Conservation (phyloP, 2,113 vertebrate species). For the Leiothrix lutea region DNA sequence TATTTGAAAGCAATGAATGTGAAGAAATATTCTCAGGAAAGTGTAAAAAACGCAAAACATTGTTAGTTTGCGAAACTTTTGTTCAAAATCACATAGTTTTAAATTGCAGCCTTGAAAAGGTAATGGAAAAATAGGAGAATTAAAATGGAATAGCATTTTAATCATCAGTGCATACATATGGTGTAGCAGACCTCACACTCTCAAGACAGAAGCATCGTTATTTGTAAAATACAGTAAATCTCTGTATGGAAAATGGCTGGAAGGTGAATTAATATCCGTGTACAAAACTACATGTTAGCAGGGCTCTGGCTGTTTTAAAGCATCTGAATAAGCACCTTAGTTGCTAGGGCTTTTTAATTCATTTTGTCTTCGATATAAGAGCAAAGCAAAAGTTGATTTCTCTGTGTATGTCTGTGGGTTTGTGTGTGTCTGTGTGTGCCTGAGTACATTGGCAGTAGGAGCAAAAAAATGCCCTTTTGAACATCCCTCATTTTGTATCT, state of each 20-base stretch:
- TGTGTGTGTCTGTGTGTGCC: background rate
- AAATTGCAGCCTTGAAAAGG: background rate
- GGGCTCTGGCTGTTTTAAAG: background rate
- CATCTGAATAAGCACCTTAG: background rate
- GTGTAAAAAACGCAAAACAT: background rate
- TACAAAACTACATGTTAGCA: background rate
- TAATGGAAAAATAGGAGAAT: background rate
- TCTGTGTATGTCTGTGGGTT: background rate
- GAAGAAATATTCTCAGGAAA: background rate
- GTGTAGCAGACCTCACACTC: background rate
- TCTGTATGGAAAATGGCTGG: background rate
- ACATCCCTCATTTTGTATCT: background rate
- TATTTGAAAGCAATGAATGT: background rate
- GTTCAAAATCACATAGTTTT: background rate
- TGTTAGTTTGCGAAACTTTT: background rate
- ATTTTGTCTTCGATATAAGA: background rate
- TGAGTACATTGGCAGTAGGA: background rate
- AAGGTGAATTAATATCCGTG: conserved; percentile 18
- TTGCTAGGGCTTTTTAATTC: background rate
- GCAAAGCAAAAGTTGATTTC: background rate
- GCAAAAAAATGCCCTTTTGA: background rate
- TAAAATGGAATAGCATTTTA: background rate
- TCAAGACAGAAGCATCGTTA: background rate
- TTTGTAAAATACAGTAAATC: conserved; percentile 4
- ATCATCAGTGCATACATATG: background rate